A percentile compares a stretch with the other conserved stretches of the same genome.
These are phyloP conservation scores for Isichthys henryi DNA, from an alignment of 2,113 vertebrate species.

Conservation along the genomic window DNA sequence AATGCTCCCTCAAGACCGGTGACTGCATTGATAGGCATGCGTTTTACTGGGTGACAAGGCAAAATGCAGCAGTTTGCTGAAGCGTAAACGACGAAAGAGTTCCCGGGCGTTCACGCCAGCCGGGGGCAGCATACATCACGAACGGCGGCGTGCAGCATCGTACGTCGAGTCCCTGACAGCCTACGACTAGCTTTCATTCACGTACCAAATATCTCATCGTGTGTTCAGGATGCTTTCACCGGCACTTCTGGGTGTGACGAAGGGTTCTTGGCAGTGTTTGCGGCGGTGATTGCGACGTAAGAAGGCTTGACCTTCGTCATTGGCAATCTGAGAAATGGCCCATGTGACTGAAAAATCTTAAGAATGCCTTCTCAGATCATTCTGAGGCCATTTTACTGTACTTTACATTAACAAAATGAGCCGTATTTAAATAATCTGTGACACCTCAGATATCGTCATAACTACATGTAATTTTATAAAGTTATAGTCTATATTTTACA, in stretches of 20 bases:
- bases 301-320: background rate
- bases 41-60: background rate
- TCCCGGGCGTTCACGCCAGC: background rate
- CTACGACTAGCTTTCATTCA: background rate
- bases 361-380: background rate
- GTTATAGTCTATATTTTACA: background rate
- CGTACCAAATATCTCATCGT: background rate
- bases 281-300: background rate
- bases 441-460: background rate
- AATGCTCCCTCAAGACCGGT: background rate
- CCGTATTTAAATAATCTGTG: background rate
- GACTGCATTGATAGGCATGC: background rate
- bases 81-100: background rate
- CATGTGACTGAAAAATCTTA: background rate
- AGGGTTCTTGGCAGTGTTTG: background rate
- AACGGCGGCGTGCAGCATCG: background rate
- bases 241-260: background rate
- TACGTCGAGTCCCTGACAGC: background rate
- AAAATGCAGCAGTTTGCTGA: background rate
- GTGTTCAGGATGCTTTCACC: background rate
- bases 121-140: background rate
- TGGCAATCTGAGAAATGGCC: background rate
- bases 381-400: background rate
- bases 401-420: background rate
- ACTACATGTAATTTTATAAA: background rate